Evolutionary conservation across 1,140 invertebrate species (phyloP).

Genomic region (Drosophila pectinifera): DNA sequence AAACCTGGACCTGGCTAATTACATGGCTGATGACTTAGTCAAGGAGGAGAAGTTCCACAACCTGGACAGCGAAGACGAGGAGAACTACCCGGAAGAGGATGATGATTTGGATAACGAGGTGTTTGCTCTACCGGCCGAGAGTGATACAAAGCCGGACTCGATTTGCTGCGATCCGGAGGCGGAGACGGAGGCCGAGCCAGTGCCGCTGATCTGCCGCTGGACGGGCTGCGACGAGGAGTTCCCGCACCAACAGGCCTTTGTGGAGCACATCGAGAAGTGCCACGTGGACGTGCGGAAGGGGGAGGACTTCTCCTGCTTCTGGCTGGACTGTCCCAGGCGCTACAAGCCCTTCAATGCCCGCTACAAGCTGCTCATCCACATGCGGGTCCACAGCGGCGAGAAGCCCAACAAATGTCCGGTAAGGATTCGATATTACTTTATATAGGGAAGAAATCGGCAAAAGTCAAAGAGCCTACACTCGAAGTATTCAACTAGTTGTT

Average conservation of each 20-base stretch:
- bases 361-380: constrained; percentile 98
- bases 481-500: too few species aligned
- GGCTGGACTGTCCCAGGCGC: constrained; percentile 94
- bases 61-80: constrained; percentile 43
- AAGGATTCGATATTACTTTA: constrained; percentile 87
- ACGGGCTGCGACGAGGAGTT: constrained; percentile 93
- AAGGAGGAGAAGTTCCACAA: constrained; percentile 15
- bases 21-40: constrained; percentile 16
- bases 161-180: constrained; percentile 29
- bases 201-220: constrained; percentile 90
- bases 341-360: constrained; percentile 97
- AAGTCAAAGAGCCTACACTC: too few species aligned
- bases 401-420: constrained; percentile 98
- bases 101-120: constrained; percentile 59
- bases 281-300: constrained; percentile 94
- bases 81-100: constrained; percentile 46
- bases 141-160: constrained; percentile 15
- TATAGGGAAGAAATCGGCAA: too few species aligned
- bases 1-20: constrained; percentile 10
- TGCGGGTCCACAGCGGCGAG: constrained; percentile 97
- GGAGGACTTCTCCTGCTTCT: constrained; percentile 96
- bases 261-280: constrained; percentile 95
- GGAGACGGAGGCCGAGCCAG: constrained; percentile 23
- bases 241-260: constrained; percentile 91
- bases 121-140: constrained; percentile 36